A percentile compares a stretch with the other conserved stretches of the same genome.
Conservation (phyloP, 1,140 invertebrate genomes). For the Harpegnathos saltator region DNA sequence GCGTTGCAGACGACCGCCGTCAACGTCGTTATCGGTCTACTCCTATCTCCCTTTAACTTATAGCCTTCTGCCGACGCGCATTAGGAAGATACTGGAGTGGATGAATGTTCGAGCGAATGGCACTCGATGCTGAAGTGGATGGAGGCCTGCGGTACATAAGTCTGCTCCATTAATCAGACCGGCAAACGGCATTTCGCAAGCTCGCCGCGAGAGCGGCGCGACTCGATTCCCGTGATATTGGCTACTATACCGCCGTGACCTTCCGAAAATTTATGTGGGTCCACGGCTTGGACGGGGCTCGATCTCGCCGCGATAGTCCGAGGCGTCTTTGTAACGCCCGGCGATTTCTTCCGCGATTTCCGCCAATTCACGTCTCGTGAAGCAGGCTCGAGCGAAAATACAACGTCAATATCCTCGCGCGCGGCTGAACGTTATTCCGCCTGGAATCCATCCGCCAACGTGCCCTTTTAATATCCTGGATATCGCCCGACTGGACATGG, state of each 20-base stretch:
- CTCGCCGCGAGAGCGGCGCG: conserved; percentile 51
- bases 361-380: conserved; percentile 27
- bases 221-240: conserved; percentile 66
- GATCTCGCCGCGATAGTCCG: conserved; percentile 66
- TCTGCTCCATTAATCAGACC: conserved; percentile 74
- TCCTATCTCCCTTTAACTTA: conserved; percentile 66
- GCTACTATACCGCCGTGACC: conserved; percentile 47
- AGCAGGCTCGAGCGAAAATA: conserved; percentile 36
- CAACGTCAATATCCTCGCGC: neutral
- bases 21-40: conserved; percentile 63
- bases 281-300: conserved; percentile 46
- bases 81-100: conserved; percentile 70
- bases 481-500: too few relatives aligned
- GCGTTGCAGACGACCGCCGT: conserved; percentile 45
- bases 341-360: conserved; percentile 31
- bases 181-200: conserved; percentile 74
- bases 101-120: conserved; percentile 72
- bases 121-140: conserved; percentile 73
- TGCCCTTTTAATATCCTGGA: too few relatives aligned
- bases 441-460: too few relatives aligned
- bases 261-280: conserved; percentile 68
- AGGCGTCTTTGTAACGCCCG: conserved; percentile 18
- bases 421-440: too few relatives aligned
- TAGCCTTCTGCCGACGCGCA: conserved; percentile 61
- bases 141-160: conserved; percentile 74